Conservation (phyloP, 2,113 vertebrate species). For the Cephalopterus ornatus region DNA sequence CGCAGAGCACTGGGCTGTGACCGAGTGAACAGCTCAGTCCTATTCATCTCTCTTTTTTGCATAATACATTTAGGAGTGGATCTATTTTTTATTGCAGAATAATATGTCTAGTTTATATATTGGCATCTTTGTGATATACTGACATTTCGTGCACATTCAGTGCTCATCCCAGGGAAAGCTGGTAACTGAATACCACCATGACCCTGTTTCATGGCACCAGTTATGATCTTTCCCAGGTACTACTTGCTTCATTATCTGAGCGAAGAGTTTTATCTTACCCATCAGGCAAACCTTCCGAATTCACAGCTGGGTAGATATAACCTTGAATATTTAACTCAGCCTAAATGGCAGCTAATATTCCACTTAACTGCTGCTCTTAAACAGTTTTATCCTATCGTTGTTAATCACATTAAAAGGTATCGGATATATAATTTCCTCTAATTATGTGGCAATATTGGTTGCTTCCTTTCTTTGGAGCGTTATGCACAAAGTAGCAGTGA, state of each 20-base stretch:
- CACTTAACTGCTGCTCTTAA: slow-evolving; percentile 41
- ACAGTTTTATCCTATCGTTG: neutral
- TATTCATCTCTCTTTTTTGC: neutral
- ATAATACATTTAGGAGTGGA: neutral
- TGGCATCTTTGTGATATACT: neutral
- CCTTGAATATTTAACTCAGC: slow-evolving; percentile 29
- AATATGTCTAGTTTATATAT: neutral
- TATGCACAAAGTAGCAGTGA: neutral
- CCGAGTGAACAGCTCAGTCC: neutral
- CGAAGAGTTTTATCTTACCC: neutral
- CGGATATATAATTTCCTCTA: slow-evolving; percentile 68
- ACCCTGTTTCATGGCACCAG: neutral
- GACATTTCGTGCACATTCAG: neutral
- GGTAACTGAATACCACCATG: neutral
- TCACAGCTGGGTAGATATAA: neutral
- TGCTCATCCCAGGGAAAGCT: neutral
- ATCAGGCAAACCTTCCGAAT: neutral
- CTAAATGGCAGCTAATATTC: slow-evolving; percentile 22
- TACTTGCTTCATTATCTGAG: neutral
- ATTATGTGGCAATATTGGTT: slow-evolving; percentile 51
- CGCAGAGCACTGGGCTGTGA: neutral
- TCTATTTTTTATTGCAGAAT: slow-evolving; percentile 8
- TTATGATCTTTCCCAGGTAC: neutral
- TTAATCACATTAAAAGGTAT: slow-evolving; percentile 69
- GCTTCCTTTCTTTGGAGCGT: slow-evolving; percentile 37